Conservation (phyloP, 2,797 vertebrate species). For the Pterois miles region DNA sequence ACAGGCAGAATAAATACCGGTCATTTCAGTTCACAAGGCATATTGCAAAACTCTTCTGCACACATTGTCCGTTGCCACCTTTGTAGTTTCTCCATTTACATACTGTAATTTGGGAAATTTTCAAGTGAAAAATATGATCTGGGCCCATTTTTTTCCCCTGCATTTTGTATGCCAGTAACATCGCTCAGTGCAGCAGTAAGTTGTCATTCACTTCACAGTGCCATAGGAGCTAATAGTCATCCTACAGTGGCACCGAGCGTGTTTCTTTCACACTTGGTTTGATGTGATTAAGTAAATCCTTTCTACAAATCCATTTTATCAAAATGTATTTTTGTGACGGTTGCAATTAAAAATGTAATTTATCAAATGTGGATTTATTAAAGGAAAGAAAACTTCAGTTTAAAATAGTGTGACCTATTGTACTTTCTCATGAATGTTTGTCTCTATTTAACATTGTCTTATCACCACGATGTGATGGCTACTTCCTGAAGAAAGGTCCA, state of each 20-base stretch:
- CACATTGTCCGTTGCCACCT: slow-evolving; percentile 13
- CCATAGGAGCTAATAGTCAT: slow-evolving; percentile 16
- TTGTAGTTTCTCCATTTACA: slow-evolving; percentile 45
- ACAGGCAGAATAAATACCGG: slow-evolving; percentile 24
- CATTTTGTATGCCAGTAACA: slow-evolving; percentile 36
- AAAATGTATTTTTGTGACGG: slow-evolving; percentile 81
- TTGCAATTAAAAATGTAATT: slow-evolving; percentile 81
- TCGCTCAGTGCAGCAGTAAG: slow-evolving; percentile 2
- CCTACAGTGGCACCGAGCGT: slow-evolving; percentile 38
- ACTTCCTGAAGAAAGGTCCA: background rate
- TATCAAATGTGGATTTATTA: slow-evolving; percentile 83
- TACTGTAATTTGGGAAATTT: slow-evolving; percentile 33
- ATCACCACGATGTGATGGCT: background rate
- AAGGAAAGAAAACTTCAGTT: slow-evolving; percentile 70
- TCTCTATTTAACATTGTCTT: background rate
- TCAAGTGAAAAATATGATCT: slow-evolving; percentile 19
- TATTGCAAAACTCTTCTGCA: slow-evolving; percentile 13
- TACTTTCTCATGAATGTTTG: slow-evolving; percentile 5
- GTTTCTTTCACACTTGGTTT: slow-evolving; percentile 62
- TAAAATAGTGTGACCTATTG: slow-evolving; percentile 2
- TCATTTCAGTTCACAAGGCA: slow-evolving; percentile 24
- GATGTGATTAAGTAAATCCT: slow-evolving; percentile 67
- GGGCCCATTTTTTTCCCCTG: background rate
- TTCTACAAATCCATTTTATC: slow-evolving; percentile 78
- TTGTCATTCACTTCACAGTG: slow-evolving; percentile 18